Conservation (phyloP, 2,888 invertebrate genomes). For the Megastigmus dorsalis region DNA sequence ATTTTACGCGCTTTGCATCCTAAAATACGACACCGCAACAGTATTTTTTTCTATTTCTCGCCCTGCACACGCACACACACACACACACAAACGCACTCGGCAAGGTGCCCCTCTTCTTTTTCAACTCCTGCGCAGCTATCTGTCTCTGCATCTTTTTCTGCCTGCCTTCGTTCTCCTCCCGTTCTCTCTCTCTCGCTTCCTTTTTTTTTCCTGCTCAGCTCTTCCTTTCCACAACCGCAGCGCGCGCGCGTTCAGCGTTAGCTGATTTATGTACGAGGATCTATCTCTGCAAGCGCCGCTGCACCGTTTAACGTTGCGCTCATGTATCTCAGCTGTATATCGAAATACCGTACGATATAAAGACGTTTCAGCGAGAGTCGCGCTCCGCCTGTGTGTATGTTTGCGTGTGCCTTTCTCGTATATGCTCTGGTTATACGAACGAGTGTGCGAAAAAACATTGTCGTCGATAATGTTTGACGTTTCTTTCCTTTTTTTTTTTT, state of each 20-base stretch:
- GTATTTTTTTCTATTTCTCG: too few relatives aligned
- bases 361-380: conserved; percentile 8
- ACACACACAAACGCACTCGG: too few relatives aligned
- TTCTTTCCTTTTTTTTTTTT: background rate
- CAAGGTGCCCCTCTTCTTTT: conserved; percentile 37
- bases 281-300: conserved; percentile 1
- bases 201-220: background rate
- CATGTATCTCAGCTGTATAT: conserved; percentile 16
- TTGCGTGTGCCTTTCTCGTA: too few relatives aligned
- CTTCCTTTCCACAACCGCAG: background rate
- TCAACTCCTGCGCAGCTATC: conserved; percentile 11
- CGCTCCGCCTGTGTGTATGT: too few relatives aligned
- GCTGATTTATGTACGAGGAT: conserved; percentile 31
- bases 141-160: conserved; percentile 19
- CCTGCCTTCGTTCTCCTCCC: conserved; percentile 22
- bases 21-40: too few relatives aligned
- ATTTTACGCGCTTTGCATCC: too few relatives aligned
- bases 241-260: conserved; percentile 12
- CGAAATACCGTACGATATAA: conserved; percentile 21
- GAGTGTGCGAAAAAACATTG: too few relatives aligned
- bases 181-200: conserved; percentile 27
- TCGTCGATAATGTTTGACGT: too few relatives aligned
- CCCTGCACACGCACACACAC: too few relatives aligned
- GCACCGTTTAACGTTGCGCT: conserved; percentile 24
- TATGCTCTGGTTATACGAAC: too few relatives aligned